A percentile compares a stretch with the other conserved stretches of the same genome.
Conservation (phyloP, 23 tunicate species). For the Ascidia mentula region DNA sequence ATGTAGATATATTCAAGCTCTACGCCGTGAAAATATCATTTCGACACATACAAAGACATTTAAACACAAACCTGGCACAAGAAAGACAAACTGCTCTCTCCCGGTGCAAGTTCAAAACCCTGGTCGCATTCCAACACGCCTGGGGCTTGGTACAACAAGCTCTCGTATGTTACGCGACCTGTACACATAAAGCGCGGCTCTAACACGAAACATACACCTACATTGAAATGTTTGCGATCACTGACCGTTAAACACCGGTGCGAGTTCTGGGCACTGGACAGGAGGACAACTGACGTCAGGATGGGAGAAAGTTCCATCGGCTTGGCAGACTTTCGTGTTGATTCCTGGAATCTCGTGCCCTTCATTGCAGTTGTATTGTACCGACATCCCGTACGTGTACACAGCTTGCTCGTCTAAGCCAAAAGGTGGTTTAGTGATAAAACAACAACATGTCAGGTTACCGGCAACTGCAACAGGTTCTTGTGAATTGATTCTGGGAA, state of each 20-base stretch:
- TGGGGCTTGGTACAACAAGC: neutral
- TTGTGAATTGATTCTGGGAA: no score
- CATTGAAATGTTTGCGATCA: neutral
- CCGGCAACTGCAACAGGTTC: no score
- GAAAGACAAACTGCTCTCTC: slow-evolving; percentile 25
- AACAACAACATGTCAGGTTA: no score
- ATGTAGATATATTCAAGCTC: no score
- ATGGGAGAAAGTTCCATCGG: slow-evolving; percentile 30
- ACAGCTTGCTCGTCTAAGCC: neutral
- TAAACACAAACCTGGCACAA: slow-evolving; percentile 57
- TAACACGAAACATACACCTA: neutral
- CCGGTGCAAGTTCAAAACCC: slow-evolving; percentile 35
- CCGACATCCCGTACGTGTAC: slow-evolving; percentile 59
- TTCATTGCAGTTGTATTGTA: slow-evolving; percentile 52
- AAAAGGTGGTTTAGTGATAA: no score
- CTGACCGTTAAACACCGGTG: slow-evolving; percentile 39
- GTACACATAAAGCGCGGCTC: neutral
- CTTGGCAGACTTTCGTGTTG: slow-evolving; percentile 28
- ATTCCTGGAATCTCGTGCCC: slow-evolving; percentile 51
- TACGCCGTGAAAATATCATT: no score
- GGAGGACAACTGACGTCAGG: slow-evolving; percentile 40
- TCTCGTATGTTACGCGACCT: neutral
- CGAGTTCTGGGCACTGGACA: slow-evolving; percentile 46
- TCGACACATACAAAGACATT: no score
- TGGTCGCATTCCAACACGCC: slow-evolving; percentile 21